Conservation (phyloP, 37 sponge, comb jelly and placozoan genomes). For the Oscarella lobularis region DNA sequence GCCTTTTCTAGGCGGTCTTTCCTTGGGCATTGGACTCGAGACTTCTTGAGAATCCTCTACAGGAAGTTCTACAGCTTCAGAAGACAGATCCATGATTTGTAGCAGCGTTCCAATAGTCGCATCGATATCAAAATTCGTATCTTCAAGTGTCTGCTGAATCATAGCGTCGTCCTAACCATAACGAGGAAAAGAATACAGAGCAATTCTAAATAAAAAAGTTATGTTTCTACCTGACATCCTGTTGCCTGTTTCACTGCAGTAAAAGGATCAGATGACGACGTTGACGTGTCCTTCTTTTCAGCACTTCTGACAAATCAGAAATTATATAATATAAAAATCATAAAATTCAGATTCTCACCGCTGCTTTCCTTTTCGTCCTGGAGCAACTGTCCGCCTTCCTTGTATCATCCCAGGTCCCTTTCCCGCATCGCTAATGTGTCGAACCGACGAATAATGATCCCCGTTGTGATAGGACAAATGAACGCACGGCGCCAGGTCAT, state of each 20-base stretch:
- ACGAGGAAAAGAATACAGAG: too few relatives aligned
- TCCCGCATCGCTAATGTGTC: not conserved
- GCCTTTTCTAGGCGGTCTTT: too few relatives aligned
- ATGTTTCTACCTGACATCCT: too few relatives aligned
- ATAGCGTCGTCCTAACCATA: not conserved
- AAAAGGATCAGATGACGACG: too few relatives aligned
- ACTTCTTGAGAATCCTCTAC: too few relatives aligned
- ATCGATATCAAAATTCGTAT: not conserved
- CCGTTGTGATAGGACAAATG: constrained; percentile 7
- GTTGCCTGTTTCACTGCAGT: too few relatives aligned
- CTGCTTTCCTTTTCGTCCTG: not conserved
- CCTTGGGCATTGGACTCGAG: not conserved
- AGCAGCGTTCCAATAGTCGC: not conserved
- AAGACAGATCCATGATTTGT: constrained; percentile 1
- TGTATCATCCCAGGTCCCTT: not conserved
- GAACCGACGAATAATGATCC: constrained; percentile 12
- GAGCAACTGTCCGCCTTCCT: not conserved
- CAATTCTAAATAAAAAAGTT: too few relatives aligned
- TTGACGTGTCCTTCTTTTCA: too few relatives aligned
- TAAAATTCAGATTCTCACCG: not conserved
- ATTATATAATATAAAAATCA: too few relatives aligned
- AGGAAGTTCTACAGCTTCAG: too few relatives aligned
- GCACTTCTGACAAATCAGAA: too few relatives aligned
- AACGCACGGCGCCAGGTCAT: not conserved
- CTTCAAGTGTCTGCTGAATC: not conserved